Conservation (phyloP, 2,113 vertebrate genomes). For the zebrafish (Danio rerio) region DNA sequence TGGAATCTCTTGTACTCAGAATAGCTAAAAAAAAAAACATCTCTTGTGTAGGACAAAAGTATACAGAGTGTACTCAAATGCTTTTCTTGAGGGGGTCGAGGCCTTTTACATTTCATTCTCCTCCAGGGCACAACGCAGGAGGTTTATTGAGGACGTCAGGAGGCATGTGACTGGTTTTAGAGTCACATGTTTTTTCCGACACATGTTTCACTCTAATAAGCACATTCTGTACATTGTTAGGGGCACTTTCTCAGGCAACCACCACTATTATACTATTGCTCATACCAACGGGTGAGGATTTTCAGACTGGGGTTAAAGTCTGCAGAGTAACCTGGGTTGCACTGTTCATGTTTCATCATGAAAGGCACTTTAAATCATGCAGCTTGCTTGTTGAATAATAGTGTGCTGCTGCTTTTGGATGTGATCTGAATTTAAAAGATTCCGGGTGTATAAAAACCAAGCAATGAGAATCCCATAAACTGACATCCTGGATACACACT, state of each 20-base stretch:
- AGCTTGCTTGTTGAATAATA: not conserved
- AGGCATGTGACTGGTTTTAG: not conserved
- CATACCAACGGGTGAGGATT: not conserved
- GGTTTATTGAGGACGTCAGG: not conserved
- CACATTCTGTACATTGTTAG: not conserved
- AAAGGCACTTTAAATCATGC: not conserved
- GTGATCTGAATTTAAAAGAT: not conserved
- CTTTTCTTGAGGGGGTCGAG: not conserved
- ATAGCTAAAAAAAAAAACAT: not conserved
- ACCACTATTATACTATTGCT: not conserved
- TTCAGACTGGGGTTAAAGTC: not conserved
- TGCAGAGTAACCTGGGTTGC: not conserved
- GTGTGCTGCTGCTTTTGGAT: not conserved
- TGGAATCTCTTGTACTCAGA: conserved; percentile 11
- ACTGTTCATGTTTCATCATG: not conserved
- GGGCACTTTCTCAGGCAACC: not conserved
- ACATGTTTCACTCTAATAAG: not conserved
- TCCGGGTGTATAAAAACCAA: not conserved
- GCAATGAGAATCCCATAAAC: not conserved
- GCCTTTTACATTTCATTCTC: not conserved
- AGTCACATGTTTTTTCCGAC: not conserved
- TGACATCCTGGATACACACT: not conserved
- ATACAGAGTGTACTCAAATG: not conserved
- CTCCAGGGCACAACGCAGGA: not conserved
- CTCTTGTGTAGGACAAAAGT: not conserved